These are phyloP conservation scores for Bombus sibiricus DNA, from an alignment of 1,140 invertebrate genomes.

Conservation along the genomic window DNA sequence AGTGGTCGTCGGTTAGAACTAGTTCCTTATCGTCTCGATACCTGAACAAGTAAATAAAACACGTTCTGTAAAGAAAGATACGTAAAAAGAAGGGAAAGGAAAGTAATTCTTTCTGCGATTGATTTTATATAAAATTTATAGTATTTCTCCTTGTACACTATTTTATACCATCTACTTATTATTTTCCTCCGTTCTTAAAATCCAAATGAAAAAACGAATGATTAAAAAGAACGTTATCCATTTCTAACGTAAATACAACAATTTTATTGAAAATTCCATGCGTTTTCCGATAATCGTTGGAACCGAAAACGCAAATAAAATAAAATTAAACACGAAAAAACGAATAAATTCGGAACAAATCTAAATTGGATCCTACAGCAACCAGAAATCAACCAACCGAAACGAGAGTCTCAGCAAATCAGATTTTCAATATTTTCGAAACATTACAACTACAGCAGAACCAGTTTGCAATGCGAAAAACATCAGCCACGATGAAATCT, in stretches of 20 bases:
- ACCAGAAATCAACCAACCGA: background rate
- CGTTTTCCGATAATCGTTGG: background rate
- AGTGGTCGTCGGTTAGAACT: constrained; percentile 86
- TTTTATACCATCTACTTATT: background rate
- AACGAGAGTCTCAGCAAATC: background rate
- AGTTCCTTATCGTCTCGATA: constrained; percentile 88
- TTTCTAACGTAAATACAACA: too few relatives aligned
- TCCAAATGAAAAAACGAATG: background rate
- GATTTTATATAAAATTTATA: background rate
- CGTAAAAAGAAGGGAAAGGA: background rate
- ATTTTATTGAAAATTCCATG: too few relatives aligned
- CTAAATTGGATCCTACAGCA: background rate
- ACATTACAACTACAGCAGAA: background rate
- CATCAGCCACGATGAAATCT: too few relatives aligned
- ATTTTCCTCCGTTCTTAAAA: background rate
- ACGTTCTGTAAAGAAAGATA: background rate
- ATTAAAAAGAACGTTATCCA: background rate
- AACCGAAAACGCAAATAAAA: background rate
- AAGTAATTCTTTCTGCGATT: background rate
- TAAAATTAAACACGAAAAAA: background rate
- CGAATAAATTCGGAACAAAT: background rate
- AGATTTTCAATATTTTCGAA: constrained; percentile 13
- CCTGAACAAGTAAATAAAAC: constrained; percentile 82
- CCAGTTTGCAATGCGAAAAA: background rate
- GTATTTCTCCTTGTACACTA: fast-evolving